Evolutionary conservation across 2,888 invertebrate species (phyloP).

Genomic region (Synergus itoensis): DNA sequence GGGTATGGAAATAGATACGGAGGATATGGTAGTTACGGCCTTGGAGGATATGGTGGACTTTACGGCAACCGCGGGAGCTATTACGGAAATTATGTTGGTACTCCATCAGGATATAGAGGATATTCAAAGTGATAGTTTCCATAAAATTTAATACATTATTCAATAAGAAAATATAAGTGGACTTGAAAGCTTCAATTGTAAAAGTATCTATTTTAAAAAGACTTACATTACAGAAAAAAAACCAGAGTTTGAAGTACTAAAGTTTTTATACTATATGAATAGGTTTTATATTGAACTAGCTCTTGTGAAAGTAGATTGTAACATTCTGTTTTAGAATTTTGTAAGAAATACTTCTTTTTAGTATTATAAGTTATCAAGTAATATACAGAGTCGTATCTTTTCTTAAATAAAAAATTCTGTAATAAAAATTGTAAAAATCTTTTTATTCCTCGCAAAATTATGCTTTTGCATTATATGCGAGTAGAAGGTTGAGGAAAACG

Average conservation of each 20-base stretch:
- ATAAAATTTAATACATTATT: not conserved
- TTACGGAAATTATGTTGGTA: constrained; percentile 38
- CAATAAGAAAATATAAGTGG: not conserved
- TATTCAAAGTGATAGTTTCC: constrained; percentile 57
- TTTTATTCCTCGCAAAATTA: not conserved
- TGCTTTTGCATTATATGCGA: too few relatives aligned
- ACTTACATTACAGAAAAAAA: not conserved
- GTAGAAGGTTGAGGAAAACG: too few relatives aligned
- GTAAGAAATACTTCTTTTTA: not conserved
- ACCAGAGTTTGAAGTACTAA: not conserved
- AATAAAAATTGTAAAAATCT: not conserved
- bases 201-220: not conserved
- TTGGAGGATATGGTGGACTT: not conserved
- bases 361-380: not conserved
- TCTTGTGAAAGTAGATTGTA: not conserved
- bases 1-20: not conserved
- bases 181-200: not conserved
- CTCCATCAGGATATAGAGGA: constrained; percentile 69
- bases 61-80: constrained; percentile 15
- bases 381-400: not conserved
- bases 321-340: not conserved
- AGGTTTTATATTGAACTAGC: not conserved
- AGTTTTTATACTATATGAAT: not conserved
- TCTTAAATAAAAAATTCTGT: not conserved
- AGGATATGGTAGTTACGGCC: not conserved